Base-by-base conservation (phyloP, 2,113 vertebrate genomes). In the Mormoops blainvillei region DNA sequence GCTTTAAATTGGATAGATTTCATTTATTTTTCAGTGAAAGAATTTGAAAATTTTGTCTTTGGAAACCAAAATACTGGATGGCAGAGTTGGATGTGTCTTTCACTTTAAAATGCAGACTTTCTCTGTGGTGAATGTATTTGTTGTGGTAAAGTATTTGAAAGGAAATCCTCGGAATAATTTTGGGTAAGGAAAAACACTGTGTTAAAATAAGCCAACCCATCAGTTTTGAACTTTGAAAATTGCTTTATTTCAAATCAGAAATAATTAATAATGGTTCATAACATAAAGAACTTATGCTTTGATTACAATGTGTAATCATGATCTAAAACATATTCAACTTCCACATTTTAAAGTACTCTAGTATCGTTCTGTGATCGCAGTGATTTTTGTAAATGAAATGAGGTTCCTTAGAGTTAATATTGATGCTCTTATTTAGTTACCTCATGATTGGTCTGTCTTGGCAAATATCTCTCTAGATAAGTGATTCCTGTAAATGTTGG, bases 141-240 rank as follows among this genome's bases (percentile, higher is more conserved):
- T 97, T 97, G 96, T 97, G 97, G 96, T 94, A 58, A 97, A 96
- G 87, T 90, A 96, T 95, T 97, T 94, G 97, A 96, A 97, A 97
- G 83, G 90, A 94, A 97, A 95, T 81, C 91, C 88, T 94, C 89
- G 91, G 95, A 74, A 97, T 97, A 97, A 97, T 96, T 97, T 96
- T 65, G 70, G 95, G 94, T 67, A 91, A 94, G 83, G 73, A 96
- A 94, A 98, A 98, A 86, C 68, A 56, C 77, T 89, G 13, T 85
- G 89, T 94, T 93, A 63, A 89, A 93, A 94, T 92, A 89, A 97
- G 67, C 83, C 86, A 95, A 41, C 45, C 89, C 89, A 74, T 92
- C 70, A 61, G 43, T 93, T 96, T 93, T 84, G 50, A 93, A 94
- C 74, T 63, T 95, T 92, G 43, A 94, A 89, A 89, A 89, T 82